Percentiles rank a stretch among this genome's conserved stretches.
Evolutionary conservation across 2,113 vertebrate genomes (phyloP).

Genomic region (Apaloderma vittatum): DNA sequence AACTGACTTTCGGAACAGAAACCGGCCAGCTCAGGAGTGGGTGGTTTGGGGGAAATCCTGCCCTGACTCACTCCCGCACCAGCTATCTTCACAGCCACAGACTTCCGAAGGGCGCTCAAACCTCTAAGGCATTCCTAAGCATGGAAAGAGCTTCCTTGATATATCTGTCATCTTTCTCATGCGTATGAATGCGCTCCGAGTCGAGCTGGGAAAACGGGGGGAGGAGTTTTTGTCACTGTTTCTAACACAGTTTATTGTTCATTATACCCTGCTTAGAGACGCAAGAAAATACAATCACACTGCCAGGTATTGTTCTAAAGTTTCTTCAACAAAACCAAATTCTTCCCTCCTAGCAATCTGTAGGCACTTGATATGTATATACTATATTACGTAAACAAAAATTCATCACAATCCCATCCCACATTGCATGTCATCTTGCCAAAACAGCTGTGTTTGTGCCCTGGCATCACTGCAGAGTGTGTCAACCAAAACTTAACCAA

Average conservation of each 20-base stretch:
- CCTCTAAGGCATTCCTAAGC: conserved; percentile 12
- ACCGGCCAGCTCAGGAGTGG: conserved; percentile 4
- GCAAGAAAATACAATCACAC: neutral
- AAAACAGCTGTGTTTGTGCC: conserved; percentile 62
- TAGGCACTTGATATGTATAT: neutral
- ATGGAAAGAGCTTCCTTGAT: conserved; percentile 58
- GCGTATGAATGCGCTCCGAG: conserved; percentile 36
- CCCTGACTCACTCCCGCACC: conserved; percentile 49
- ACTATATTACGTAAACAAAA: neutral
- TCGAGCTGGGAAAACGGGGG: conserved; percentile 10
- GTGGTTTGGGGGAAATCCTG: conserved; percentile 40
- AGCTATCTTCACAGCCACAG: conserved; percentile 68
- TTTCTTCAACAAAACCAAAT: neutral
- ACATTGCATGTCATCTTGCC: neutral
- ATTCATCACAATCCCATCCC: neutral
- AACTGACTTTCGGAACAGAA: neutral
- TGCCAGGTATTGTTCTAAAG: conserved; percentile 52
- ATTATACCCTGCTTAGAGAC: conserved; percentile 49
- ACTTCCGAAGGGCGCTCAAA: conserved; percentile 61
- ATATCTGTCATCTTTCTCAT: conserved; percentile 63
- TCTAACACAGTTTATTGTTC: conserved; percentile 70
- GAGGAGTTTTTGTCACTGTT: conserved; percentile 64
- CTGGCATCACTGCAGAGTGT: neutral
- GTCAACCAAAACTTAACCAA: neutral
- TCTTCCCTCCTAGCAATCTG: neutral